Evolutionary conservation across 2,888 invertebrate species (phyloP).

Genomic region (Cataglyphis rosenhaueri): DNA sequence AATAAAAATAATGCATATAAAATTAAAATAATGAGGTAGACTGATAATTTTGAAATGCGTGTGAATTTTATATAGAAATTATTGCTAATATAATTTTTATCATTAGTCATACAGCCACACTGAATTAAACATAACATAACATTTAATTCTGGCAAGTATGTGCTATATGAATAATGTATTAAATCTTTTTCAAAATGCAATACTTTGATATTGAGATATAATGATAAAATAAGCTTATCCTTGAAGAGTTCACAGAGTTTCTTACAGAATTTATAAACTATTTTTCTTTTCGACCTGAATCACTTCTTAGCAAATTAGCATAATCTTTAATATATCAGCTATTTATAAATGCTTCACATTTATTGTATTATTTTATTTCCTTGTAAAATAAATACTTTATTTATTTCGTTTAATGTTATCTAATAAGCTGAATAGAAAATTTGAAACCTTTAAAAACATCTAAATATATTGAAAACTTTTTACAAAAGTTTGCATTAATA

Average conservation of each 20-base stretch:
- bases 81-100: slow-evolving; percentile 4
- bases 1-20: not conserved
- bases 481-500: too few relatives aligned
- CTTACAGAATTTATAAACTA: not conserved
- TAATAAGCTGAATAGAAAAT: not conserved
- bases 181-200: not conserved
- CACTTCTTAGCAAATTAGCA: not conserved
- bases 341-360: not conserved
- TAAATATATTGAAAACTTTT: too few relatives aligned
- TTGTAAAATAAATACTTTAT: not conserved
- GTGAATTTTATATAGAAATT: not conserved
- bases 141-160: not conserved
- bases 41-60: not conserved
- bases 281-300: not conserved
- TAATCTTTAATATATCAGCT: not conserved
- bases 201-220: not conserved
- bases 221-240: not conserved
- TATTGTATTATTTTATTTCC: not conserved
- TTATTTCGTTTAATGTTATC: not conserved
- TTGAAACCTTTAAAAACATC: too few relatives aligned
- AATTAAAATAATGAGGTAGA: not conserved
- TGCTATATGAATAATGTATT: not conserved
- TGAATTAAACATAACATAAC: not conserved
- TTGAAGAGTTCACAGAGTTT: not conserved
- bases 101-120: not conserved